Base-by-base conservation (phyloP, 1,140 invertebrate genomes). In the Drosophila seguyi region DNA sequence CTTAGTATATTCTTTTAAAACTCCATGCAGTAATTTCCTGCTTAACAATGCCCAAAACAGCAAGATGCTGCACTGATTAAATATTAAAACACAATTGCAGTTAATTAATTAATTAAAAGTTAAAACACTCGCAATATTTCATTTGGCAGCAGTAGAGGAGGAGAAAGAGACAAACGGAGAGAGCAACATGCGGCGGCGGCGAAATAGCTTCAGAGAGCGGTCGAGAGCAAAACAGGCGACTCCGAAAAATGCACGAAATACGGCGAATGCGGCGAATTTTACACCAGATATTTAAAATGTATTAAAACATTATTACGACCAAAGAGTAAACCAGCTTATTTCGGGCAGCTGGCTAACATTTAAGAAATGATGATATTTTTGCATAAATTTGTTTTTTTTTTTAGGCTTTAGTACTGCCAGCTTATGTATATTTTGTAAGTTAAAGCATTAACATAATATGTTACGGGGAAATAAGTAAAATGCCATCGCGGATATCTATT, bases 61-160 rank as follows among this genome's bases (percentile, higher is more conserved):
- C 29, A 53, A 22, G 50, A 53, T 36, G 18, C 50, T 36, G 31
- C 50, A 22, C 50, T 53, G 31, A 53, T 53, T 36, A 53, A 53
- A 53, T 36, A 53, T 53, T 53, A 36, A 53, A 53, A 36, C 29
- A 36, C 50, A 20, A 22, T 22, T 53, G 50, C 50, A 36, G 31
- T 36, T 36, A 53, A 53, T 53, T 53, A 53, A 53, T 36, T 36
- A 53, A 53, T 53, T 34, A 36, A 20, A 52, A 34, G 10, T 34
- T 53, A 36, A 53, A 53, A 53, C 8, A 34, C n/a, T 50, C 11
- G 48, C 18, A 36, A 36, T 11, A 36, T 36, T 13, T 34, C 10
- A 52, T 34, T 14, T 20, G n/a, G 1, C 11, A 50, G 6, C 7
- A 6, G 11, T 31, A 11, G n/a, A 52, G 27, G 29, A 6, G 11